Percentiles rank a stretch among this genome's conserved stretches.
phyloP scores from a whole-genome alignment of 2,113 vertebrate species.

The Neodontobutis hainanensis region DNA sequence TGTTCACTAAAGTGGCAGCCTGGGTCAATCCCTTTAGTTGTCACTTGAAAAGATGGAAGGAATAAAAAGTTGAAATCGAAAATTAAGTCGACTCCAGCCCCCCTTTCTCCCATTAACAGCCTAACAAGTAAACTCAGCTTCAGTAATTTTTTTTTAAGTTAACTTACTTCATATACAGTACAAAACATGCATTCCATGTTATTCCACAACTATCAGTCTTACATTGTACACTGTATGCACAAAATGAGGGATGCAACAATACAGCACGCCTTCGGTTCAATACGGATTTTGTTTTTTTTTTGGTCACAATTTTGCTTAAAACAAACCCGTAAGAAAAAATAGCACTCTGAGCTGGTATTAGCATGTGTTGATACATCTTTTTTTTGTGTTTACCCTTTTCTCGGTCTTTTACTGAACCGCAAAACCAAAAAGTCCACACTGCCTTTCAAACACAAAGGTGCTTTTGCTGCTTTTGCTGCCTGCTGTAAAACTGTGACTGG shows the following conservation, averaged over 20 bases:
- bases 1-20: slow-evolving; percentile 28
- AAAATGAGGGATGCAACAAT: slow-evolving; percentile 35
- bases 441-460: too few relatives aligned
- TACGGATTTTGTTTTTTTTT: background rate
- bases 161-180: slow-evolving; percentile 65
- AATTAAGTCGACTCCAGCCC: slow-evolving; percentile 42
- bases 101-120: slow-evolving; percentile 32
- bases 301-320: background rate
- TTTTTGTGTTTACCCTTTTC: too few relatives aligned
- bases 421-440: too few relatives aligned
- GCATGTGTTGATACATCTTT: too few relatives aligned
- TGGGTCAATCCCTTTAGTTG: slow-evolving; percentile 32
- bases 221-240: slow-evolving; percentile 64
- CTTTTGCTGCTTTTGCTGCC: too few relatives aligned
- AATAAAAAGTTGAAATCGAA: slow-evolving; percentile 61
- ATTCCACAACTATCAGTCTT: slow-evolving; percentile 67
- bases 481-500: too few relatives aligned
- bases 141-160: slow-evolving; percentile 4
- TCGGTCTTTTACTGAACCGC: too few relatives aligned
- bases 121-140: slow-evolving; percentile 52
- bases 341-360: too few relatives aligned
- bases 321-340: too few relatives aligned
- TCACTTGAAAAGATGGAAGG: slow-evolving; percentile 50
- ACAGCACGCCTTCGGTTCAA: slow-evolving; percentile 6
- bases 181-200: slow-evolving; percentile 73